phyloP scores from a whole-genome alignment of 2,888 invertebrate species.

The Cephalotes varians region DNA sequence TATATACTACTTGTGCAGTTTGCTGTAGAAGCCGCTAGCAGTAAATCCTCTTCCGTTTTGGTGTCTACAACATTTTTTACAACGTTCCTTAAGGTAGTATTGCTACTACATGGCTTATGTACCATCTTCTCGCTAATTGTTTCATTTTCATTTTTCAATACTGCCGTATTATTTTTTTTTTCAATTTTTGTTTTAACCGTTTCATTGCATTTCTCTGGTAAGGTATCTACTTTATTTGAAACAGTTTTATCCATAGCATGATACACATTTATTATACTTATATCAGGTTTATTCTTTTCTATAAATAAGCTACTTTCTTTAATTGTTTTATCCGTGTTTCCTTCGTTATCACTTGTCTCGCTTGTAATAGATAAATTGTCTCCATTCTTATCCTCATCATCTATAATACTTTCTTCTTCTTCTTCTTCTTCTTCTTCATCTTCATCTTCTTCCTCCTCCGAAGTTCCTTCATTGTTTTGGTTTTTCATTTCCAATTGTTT shows the following conservation, averaged over 20 bases:
- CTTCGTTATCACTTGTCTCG: conserved; percentile 27
- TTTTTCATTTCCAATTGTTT: conserved; percentile 74
- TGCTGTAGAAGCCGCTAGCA: not conserved
- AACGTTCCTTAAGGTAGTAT: not conserved
- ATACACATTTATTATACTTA: conserved; percentile 42
- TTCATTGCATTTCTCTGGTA: not conserved
- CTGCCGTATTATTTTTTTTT: not conserved
- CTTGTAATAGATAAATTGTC: not conserved
- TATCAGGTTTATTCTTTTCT: conserved; percentile 37
- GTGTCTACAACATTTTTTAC: not conserved
- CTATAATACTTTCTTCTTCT: not conserved
- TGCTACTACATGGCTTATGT: not conserved
- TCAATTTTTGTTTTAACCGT: not conserved
- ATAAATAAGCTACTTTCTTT: conserved; percentile 1
- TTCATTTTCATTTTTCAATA: not conserved
- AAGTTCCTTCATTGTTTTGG: conserved; percentile 5
- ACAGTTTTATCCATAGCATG: conserved; percentile 20
- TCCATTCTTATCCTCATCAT: conserved; percentile 45
- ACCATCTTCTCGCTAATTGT: not conserved
- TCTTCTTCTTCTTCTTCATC: conserved; percentile 49
- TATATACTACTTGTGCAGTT: not conserved
- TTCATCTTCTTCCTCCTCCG: conserved; percentile 65
- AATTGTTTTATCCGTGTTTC: conserved; percentile 9
- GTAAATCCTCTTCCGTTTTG: not conserved
- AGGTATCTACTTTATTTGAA: not conserved